These are phyloP conservation scores for Polypterus bichir DNA, from an alignment of 2,113 vertebrate species.

Conservation along the genomic window DNA sequence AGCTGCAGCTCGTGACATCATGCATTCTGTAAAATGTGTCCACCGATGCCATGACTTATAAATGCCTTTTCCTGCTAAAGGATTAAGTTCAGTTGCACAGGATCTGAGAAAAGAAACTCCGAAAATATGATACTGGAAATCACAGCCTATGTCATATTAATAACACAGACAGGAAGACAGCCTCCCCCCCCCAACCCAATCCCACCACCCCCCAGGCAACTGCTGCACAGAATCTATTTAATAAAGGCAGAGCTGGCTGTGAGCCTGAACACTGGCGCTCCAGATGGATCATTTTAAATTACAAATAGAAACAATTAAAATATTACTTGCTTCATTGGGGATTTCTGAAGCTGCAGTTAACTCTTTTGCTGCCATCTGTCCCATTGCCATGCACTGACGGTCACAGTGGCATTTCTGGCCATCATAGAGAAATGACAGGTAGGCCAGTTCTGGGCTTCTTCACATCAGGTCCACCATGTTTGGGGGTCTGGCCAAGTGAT, in stretches of 20 bases:
- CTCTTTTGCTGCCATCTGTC: slow-evolving; percentile 22
- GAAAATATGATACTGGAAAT: slow-evolving; percentile 32
- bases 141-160: slow-evolving; percentile 30
- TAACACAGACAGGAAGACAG: slow-evolving; percentile 36
- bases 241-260: slow-evolving; percentile 27
- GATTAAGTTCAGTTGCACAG: slow-evolving; percentile 33
- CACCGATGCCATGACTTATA: slow-evolving; percentile 16
- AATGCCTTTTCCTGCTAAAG: slow-evolving; percentile 28
- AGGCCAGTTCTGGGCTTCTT: no score
- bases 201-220: slow-evolving; percentile 16
- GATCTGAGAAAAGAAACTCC: slow-evolving; percentile 37
- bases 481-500: no score
- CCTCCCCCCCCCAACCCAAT: no score
- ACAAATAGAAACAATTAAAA: slow-evolving; percentile 31
- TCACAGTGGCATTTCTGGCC: no score
- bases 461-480: no score
- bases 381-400: no score
- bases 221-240: slow-evolving; percentile 24
- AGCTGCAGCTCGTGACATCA: slow-evolving; percentile 13
- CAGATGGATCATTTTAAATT: slow-evolving; percentile 30
- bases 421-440: no score
- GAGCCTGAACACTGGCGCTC: slow-evolving; percentile 18
- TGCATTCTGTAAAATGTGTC: slow-evolving; percentile 24
- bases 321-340: slow-evolving; percentile 25
- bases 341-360: slow-evolving; percentile 19